Conservation (phyloP, 2,113 vertebrate genomes). For the Eolophus roseicapilla region DNA sequence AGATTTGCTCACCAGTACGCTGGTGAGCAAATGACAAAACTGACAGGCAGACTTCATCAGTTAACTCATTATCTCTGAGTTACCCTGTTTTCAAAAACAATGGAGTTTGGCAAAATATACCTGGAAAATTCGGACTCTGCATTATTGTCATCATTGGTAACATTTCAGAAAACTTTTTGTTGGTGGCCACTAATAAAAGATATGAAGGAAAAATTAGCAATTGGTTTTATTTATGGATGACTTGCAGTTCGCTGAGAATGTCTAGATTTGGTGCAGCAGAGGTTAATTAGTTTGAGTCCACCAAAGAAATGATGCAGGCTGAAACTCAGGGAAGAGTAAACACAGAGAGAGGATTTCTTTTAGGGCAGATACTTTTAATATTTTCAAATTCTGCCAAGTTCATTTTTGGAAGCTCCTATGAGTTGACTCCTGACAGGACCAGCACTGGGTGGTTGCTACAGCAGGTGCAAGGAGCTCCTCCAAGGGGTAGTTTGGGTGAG, state of each 20-base stretch:
- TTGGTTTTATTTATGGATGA: not conserved
- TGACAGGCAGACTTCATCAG: not conserved
- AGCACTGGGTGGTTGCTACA: not conserved
- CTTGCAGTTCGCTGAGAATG: not conserved
- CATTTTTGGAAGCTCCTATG: not conserved
- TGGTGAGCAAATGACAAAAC: not conserved
- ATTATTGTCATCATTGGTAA: not conserved
- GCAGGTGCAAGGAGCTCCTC: not conserved
- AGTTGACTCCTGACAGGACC: not conserved
- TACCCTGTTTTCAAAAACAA: not conserved
- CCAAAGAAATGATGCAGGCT: not conserved
- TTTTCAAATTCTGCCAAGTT: not conserved
- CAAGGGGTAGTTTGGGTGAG: not conserved
- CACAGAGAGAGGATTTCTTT: not conserved
- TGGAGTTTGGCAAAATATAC: not conserved
- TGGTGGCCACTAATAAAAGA: constrained; percentile 8
- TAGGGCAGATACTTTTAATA: not conserved
- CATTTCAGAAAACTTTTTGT: not conserved
- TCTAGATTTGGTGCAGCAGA: not conserved
- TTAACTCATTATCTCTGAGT: not conserved
- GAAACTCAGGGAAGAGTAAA: not conserved
- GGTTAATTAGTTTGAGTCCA: not conserved
- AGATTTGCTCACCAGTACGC: not conserved
- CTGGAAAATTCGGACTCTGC: not conserved
- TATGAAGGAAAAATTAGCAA: not conserved